These are phyloP conservation scores for Heliconius ismenius DNA, from an alignment of 2,888 invertebrate species.

Conservation along the genomic window DNA sequence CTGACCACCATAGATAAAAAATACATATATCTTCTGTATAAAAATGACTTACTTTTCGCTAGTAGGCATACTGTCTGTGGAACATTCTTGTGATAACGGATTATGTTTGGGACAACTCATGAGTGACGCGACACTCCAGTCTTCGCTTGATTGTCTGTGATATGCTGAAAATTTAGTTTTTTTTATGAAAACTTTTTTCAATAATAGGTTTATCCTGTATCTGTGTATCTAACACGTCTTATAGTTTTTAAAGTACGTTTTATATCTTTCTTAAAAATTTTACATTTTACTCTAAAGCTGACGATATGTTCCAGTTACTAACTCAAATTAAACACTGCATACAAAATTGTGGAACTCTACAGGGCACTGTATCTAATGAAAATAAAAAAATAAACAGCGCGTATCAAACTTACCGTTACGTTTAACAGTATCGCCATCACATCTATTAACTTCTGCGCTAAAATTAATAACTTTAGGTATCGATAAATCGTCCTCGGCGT, in stretches of 20 bases:
- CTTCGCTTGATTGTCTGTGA: constrained; percentile 76
- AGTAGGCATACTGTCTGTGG: constrained; percentile 68
- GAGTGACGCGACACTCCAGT: constrained; percentile 88
- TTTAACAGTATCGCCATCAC: constrained; percentile 66
- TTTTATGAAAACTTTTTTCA: not conserved
- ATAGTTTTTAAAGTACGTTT: no score
- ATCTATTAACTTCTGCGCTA: constrained; percentile 52
- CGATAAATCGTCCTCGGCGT: constrained; percentile 65
- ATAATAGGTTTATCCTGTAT: no score
- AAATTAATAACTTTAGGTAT: constrained; percentile 56
- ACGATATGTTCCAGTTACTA: no score
- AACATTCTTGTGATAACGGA: constrained; percentile 54
- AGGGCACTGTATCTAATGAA: not conserved
- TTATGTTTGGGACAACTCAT: constrained; percentile 87
- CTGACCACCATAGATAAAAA: constrained; percentile 11
- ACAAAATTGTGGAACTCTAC: not conserved
- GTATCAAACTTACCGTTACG: constrained; percentile 56
- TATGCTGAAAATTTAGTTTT: constrained; percentile 53
- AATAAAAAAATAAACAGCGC: no score
- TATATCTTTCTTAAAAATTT: no score
- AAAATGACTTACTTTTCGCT: constrained; percentile 72
- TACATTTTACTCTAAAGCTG: no score
- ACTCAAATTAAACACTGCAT: not conserved
- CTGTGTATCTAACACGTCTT: no score
- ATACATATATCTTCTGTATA: not conserved